Percentiles rank a stretch among this genome's conserved stretches.
Evolutionary conservation across 2,113 vertebrate genomes (phyloP).

Genomic region (Orthonyx spaldingii): DNA sequence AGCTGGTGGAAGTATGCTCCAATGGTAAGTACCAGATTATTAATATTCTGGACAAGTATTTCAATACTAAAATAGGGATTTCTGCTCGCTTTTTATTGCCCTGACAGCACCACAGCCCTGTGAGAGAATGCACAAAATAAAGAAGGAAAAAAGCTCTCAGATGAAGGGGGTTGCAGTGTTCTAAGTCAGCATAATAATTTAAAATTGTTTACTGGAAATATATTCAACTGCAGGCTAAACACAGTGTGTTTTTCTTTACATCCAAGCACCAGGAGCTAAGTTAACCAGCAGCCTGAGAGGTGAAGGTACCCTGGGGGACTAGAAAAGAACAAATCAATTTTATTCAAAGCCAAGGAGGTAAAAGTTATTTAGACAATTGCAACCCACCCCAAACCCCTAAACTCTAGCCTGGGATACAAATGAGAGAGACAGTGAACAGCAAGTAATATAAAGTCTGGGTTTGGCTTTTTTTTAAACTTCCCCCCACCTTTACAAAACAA

Average conservation of each 20-base stretch:
- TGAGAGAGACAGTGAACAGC: neutral
- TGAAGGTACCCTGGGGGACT: neutral
- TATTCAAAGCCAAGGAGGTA: neutral
- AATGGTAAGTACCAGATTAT: neutral
- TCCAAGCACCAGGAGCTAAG: neutral
- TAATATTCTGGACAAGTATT: neutral
- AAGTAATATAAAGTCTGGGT: neutral
- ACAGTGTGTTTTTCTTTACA: neutral
- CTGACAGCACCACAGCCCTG: neutral
- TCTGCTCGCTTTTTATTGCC: neutral
- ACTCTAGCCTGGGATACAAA: neutral
- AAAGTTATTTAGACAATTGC: neutral
- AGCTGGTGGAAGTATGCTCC: neutral
- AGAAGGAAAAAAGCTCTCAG: neutral
- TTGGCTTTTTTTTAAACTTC: neutral
- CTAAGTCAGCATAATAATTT: neutral
- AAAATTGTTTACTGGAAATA: constrained; percentile 14
- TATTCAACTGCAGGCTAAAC: neutral
- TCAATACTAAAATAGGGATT: neutral
- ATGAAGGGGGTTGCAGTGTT: neutral
- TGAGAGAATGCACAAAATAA: neutral
- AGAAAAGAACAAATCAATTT: neutral
- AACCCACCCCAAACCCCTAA: neutral
- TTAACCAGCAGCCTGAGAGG: neutral
- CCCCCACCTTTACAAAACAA: neutral